Evolutionary conservation across 2,113 vertebrate species (phyloP).

Genomic region (Gymnogyps californianus): DNA sequence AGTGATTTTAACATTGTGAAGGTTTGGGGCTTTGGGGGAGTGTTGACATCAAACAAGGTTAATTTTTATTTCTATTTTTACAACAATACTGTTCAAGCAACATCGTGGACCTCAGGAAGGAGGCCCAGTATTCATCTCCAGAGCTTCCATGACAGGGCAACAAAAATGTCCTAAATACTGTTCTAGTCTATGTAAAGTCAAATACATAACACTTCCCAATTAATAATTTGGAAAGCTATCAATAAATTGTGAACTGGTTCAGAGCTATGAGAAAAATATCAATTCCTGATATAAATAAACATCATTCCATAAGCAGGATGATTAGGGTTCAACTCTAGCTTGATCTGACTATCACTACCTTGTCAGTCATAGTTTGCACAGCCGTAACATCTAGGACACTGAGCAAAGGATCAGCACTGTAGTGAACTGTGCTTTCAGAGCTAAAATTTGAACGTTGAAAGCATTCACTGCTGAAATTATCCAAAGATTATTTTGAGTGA

Average conservation of each 20-base stretch:
- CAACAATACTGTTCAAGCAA: neutral
- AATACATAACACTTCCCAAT: neutral
- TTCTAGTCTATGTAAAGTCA: neutral
- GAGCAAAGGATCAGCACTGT: fast-evolving
- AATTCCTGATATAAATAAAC: neutral
- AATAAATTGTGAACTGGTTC: neutral
- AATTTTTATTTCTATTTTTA: neutral
- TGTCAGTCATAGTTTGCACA: neutral
- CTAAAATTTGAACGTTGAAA: neutral
- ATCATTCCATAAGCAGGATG: neutral
- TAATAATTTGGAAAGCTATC: neutral
- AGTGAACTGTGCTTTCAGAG: neutral
- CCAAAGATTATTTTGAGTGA: neutral
- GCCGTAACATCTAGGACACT: neutral
- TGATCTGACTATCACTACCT: neutral
- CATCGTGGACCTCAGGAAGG: neutral
- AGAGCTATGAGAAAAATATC: neutral
- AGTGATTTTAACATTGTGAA: neutral
- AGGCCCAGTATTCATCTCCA: neutral
- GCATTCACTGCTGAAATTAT: neutral
- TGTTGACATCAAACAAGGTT: neutral
- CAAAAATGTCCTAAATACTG: neutral
- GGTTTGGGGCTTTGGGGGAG: neutral
- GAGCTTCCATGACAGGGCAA: neutral
- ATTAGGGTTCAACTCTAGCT: neutral